Base-by-base conservation (phyloP, 2,888 invertebrate species). In the Dexiosoma caninum region DNA sequence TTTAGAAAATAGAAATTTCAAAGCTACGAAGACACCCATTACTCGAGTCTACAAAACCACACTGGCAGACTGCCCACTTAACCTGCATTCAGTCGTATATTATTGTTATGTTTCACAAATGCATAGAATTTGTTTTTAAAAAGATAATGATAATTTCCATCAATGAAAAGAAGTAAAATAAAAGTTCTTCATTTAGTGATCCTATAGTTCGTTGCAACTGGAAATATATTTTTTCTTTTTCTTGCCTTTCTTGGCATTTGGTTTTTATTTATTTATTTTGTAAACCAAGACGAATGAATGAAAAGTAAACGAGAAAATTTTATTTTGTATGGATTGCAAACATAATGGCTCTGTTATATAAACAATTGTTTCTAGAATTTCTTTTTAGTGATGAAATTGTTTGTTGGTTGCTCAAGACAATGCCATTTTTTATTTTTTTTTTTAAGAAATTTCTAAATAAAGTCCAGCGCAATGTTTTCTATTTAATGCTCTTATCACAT, bases 371-470 rank as follows among this genome's bases (percentile, higher is more conserved):
- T 8, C 23, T 60, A 27, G 21, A 53, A 57, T 57, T 62, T 46
- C 55, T 55, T 8, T 10, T 32, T 27, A 30, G 30, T 71, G 55
- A 76, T 72, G 67, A 77, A 72, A 81, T 76, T 77, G 81, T 53
- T 70, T 69, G 69, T 72, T 77, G 67, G 51, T 72, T 49, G 60
- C 76, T 72, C 67, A 81, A 81, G 76, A 71, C 67, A 76, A 76
- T 77, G 69, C 72, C 77, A 57, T 69, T 77, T 69, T 40, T 21
- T 71, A 72, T 77, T 81, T 57, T 69, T 77, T 69, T 40, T 21
- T 71, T 67, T 40, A 23, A 51, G 16, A 30, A 32, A 46, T 16
- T 14, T n/a, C 23, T 9, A 51, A 66, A 53, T 14, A 60, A 71
- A 66, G 42, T 66, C 46, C 19, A 19, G 46, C 55, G 27, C 19